phyloP scores from a whole-genome alignment of 2,797 vertebrate genomes.

The Coreius guichenoti region DNA sequence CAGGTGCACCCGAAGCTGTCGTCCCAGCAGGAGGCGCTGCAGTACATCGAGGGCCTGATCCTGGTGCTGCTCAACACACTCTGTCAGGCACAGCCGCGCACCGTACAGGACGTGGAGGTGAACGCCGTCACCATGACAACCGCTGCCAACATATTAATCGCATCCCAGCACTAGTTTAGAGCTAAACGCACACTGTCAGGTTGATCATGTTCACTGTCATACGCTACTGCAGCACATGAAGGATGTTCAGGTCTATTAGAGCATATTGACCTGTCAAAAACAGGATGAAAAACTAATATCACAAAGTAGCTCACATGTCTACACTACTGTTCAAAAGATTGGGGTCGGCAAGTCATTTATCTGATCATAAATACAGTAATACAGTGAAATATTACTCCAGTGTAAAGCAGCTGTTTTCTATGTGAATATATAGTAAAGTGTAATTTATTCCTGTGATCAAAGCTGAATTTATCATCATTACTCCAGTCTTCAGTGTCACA shows the following conservation, averaged over 20 bases:
- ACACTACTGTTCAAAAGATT: no score
- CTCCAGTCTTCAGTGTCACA: no score
- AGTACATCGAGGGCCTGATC: conserved; percentile 97
- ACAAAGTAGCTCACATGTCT: no score
- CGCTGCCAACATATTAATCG: neutral
- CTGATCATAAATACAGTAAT: neutral
- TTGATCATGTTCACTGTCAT: neutral
- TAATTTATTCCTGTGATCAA: no score
- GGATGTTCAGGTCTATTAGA: neutral
- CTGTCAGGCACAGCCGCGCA: conserved; percentile 94
- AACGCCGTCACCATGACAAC: conserved; percentile 13
- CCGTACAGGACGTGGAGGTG: conserved; percentile 92
- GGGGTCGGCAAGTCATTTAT: neutral
- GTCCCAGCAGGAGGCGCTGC: conserved; percentile 93
- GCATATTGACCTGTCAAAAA: neutral
- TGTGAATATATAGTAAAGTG: neutral
- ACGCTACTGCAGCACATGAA: neutral
- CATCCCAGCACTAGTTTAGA: neutral
- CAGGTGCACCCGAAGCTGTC: conserved; percentile 96
- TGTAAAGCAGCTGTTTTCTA: neutral
- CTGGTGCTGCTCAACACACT: conserved; percentile 93
- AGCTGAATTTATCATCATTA: neutral
- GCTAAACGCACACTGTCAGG: neutral
- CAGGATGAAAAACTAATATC: neutral
- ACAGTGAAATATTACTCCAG: neutral